Evolutionary conservation across 2,888 invertebrate species (phyloP), one percentile per base, ranked within the genome.

Genomic region (Papilio gigon): DNA sequence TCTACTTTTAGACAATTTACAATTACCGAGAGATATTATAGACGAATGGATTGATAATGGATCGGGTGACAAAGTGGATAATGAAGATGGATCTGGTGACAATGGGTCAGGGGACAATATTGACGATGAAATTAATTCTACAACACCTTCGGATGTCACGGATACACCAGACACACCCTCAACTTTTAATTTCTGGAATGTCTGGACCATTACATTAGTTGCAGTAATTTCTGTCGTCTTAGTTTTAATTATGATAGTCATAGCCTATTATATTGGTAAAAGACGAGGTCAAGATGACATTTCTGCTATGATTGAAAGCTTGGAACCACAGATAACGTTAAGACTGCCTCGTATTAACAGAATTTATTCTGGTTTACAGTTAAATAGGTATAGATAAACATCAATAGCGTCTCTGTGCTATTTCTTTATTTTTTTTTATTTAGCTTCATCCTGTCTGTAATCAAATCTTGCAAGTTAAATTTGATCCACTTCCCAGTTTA

Each of bases 251-350:
- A 60, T 76, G n/a, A 65, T 65, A 4, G 73, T 79, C 12, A 65
- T 75, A 33, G 74, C 80, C 1, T 84, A 81, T 71, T 74, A 79
- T 58, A 71, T 73, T 20, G 82, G 82, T 1, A 79, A 77, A 67
- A 67, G 73, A 0, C 71, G 64, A 61, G 66, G 70, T 9, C 65
- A 14, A 6, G 71, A 71, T 25, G 37, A 60, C n/a, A 65, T 33
- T 17, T 58, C 67, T 12, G 22, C 66, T 9, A 65, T 73, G 9
- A 61, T 71, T 8, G 77, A 75, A 33, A 74, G 74, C 0, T 20
- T 70, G 0, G 77, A 77, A 62, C 76, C 77, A 0, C 72, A 76
- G 0, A 74, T 65, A 58, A 76, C 76, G 1, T 64, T 76, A 0
- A 75, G 74, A 2, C 71, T 78, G 1, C 76, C 76, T 8, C 71